These are phyloP conservation scores for Bombus confusus DNA, from an alignment of 1,140 invertebrate species.

Conservation along the genomic window DNA sequence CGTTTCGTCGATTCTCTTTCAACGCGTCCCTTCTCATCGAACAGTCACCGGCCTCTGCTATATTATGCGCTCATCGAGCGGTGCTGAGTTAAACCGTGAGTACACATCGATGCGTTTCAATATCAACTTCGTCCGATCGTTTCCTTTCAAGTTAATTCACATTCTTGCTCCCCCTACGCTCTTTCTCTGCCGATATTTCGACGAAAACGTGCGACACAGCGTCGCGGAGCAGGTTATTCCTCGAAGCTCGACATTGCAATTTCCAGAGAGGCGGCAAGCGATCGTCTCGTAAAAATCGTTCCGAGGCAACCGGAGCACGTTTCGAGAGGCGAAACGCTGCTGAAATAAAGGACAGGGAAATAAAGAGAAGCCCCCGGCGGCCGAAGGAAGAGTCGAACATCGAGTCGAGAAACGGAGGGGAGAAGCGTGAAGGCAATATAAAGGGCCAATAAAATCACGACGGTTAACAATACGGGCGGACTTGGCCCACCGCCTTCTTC, in stretches of 20 bases:
- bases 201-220: neutral
- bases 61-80: constrained; percentile 32
- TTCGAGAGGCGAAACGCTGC: constrained; percentile 15
- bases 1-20: constrained; percentile 40
- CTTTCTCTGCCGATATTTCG: neutral
- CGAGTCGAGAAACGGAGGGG: constrained; percentile 11
- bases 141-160: neutral
- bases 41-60: constrained; percentile 5
- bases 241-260: constrained; percentile 24
- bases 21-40: constrained; percentile 1
- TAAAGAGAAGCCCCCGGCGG: constrained; percentile 18
- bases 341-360: constrained; percentile 49
- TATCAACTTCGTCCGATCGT: neutral
- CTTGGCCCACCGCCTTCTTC: constrained; percentile 56
- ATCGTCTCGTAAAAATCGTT: constrained; percentile 60
- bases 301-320: neutral
- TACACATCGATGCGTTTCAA: constrained; percentile 29
- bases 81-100: neutral
- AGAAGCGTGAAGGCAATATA: constrained; percentile 64
- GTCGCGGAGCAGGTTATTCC: too few relatives aligned
- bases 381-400: constrained; percentile 19
- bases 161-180: neutral
- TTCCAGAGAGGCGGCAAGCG: constrained; percentile 33
- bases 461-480: constrained; percentile 64
- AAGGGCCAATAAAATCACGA: constrained; percentile 71